Conservation (phyloP, 2,113 vertebrate species). For the Neopipo cinnamomea region DNA sequence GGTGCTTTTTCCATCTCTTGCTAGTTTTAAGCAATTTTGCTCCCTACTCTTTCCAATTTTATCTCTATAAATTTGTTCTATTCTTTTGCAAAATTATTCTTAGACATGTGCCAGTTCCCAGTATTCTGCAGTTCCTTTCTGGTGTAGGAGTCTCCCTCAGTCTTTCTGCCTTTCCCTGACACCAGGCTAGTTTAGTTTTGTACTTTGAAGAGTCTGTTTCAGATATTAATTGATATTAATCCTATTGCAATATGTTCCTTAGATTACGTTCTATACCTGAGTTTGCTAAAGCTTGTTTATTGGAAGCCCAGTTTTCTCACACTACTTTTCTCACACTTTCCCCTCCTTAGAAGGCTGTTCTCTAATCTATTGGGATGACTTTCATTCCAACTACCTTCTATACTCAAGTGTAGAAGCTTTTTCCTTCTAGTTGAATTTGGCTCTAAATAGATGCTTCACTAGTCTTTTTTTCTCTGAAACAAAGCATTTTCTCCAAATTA, state of each 20-base stretch:
- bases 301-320: background rate
- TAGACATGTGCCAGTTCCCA: background rate
- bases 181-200: background rate
- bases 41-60: background rate
- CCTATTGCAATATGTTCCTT: background rate
- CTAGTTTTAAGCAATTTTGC: background rate
- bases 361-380: background rate
- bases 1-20: background rate
- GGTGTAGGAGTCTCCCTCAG: background rate
- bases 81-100: constrained; percentile 1
- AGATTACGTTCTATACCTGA: background rate
- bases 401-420: background rate
- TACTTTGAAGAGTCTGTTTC: background rate
- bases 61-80: background rate
- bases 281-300: background rate
- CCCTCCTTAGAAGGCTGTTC: background rate
- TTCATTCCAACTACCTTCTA: background rate
- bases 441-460: background rate
- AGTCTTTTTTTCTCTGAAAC: background rate
- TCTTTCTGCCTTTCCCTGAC: background rate
- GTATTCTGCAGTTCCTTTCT: background rate
- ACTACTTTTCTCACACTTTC: background rate
- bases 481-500: background rate
- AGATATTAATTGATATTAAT: background rate
- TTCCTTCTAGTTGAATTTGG: background rate